Conservation (phyloP, 2,888 invertebrate species). For the Papilio elwesi region DNA sequence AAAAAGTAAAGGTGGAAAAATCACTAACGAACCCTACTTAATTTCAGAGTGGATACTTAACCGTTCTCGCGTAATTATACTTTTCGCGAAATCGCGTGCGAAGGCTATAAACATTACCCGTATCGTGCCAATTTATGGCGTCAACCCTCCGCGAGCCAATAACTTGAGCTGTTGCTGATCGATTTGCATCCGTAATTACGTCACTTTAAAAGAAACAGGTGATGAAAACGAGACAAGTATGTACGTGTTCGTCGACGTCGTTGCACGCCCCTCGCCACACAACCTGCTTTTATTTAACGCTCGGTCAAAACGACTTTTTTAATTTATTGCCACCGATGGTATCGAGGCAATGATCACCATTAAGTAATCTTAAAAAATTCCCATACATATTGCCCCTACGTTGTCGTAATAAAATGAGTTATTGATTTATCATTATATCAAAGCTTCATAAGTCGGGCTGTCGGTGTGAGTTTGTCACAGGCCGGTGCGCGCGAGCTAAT, state of each 20-base stretch:
- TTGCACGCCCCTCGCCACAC: constrained; percentile 73
- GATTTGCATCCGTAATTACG: constrained; percentile 84
- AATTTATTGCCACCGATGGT: constrained; percentile 21
- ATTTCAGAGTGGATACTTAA: constrained; percentile 42
- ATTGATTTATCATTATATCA: constrained; percentile 81
- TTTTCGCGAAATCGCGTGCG: constrained; percentile 72
- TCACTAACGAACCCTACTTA: constrained; percentile 37
- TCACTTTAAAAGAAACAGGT: constrained; percentile 80
- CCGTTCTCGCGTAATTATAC: constrained; percentile 65
- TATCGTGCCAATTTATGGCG: constrained; percentile 80
- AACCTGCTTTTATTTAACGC: constrained; percentile 67
- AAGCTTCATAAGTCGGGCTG: constrained; percentile 75
- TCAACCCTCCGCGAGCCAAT: constrained; percentile 77
- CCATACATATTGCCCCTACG: constrained; percentile 53
- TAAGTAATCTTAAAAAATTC: constrained; percentile 47
- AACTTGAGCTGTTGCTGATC: constrained; percentile 73
- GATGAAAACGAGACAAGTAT: constrained; percentile 83
- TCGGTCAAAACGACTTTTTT: constrained; percentile 29
- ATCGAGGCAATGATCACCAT: constrained; percentile 43
- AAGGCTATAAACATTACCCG: constrained; percentile 77
- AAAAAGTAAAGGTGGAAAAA: constrained; percentile 29
- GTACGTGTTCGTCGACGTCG: constrained; percentile 72
- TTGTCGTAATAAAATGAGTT: constrained; percentile 67
- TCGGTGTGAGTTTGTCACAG: constrained; percentile 74
- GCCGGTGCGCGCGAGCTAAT: constrained; percentile 70